Evolutionary conservation across 2,888 invertebrate genomes (phyloP).

Genomic region (Ichneumon xanthorius): DNA sequence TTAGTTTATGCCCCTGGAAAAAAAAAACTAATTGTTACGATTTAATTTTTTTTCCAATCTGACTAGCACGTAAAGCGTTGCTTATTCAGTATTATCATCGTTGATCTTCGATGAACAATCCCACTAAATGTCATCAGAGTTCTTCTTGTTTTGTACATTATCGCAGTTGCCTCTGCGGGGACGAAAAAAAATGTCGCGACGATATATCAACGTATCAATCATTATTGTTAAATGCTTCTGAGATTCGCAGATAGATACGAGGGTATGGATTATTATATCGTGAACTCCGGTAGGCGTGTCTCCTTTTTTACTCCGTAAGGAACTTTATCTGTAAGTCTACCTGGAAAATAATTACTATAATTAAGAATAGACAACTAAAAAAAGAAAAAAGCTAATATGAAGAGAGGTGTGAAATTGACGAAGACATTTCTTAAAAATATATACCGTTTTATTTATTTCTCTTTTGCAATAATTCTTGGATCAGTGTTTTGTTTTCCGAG

Average conservation of each 20-base stretch:
- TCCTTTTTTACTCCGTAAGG: conserved; percentile 59
- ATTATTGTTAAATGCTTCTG: conserved; percentile 44
- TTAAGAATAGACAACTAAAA: conserved; percentile 63
- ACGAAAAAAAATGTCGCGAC: conserved; percentile 28
- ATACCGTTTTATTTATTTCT: conserved; percentile 80
- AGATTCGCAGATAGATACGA: conserved; percentile 21
- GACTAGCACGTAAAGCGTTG: conserved; percentile 57
- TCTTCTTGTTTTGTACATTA: conserved; percentile 51
- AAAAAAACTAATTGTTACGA: conserved; percentile 5
- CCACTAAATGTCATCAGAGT: conserved; percentile 18
- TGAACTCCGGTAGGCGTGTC: not conserved
- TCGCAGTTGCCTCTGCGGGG: conserved; percentile 30
- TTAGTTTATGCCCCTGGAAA: conserved; percentile 4
- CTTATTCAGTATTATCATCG: conserved; percentile 63
- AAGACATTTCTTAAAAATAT: conserved; percentile 80
- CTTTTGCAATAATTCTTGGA: conserved; percentile 77
- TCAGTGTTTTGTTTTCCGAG: conserved; percentile 70
- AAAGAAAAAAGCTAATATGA: conserved; percentile 64
- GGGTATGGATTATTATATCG: conserved; percentile 25
- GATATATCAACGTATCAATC: conserved; percentile 12
- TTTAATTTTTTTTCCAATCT: conserved; percentile 44
- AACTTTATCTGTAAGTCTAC: conserved; percentile 59
- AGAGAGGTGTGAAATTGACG: conserved; percentile 65
- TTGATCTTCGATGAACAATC: conserved; percentile 47
- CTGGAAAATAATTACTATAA: conserved; percentile 41